These are phyloP conservation scores for Acinonyx jubatus DNA, from an alignment of 2,113 vertebrate genomes.

Conservation along the genomic window DNA sequence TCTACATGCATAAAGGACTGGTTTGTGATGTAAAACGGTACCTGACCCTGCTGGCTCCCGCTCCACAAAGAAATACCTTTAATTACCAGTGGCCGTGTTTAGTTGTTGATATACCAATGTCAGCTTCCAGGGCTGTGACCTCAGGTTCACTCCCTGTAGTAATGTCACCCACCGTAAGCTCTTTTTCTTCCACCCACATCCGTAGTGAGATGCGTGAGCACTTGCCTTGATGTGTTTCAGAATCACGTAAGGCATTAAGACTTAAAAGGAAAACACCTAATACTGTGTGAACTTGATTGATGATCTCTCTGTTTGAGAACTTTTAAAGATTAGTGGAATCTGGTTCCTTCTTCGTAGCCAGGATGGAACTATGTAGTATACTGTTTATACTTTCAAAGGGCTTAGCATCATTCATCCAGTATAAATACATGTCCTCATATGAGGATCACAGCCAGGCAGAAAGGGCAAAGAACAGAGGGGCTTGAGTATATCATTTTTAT, in stretches of 20 bases:
- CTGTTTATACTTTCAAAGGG: conserved; percentile 31
- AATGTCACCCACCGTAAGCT: conserved; percentile 42
- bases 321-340: conserved; percentile 63
- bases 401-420: not conserved
- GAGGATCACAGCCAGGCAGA: not conserved
- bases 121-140: conserved; percentile 76
- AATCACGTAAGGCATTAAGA: conserved; percentile 54
- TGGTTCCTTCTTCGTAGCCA: conserved; percentile 23
- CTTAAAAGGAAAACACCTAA: conserved; percentile 68
- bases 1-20: conserved; percentile 81
- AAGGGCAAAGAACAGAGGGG: not conserved
- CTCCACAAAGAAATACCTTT: conserved; percentile 82
- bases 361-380: not conserved
- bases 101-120: conserved; percentile 84
- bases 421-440: not conserved
- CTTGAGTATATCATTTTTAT: not conserved
- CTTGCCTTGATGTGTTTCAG: conserved; percentile 73
- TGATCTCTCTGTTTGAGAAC: conserved; percentile 49
- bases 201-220: not conserved
- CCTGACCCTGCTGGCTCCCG: conserved; percentile 81
- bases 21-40: conserved; percentile 84
- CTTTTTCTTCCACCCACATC: conserved; percentile 53
- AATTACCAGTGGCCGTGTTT: conserved; percentile 84
- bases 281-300: conserved; percentile 39
- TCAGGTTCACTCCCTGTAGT: conserved; percentile 75